Percentiles rank a stretch among this genome's conserved stretches.
Evolutionary conservation across 2,888 invertebrate genomes (phyloP).

Genomic region (Phania funesta): DNA sequence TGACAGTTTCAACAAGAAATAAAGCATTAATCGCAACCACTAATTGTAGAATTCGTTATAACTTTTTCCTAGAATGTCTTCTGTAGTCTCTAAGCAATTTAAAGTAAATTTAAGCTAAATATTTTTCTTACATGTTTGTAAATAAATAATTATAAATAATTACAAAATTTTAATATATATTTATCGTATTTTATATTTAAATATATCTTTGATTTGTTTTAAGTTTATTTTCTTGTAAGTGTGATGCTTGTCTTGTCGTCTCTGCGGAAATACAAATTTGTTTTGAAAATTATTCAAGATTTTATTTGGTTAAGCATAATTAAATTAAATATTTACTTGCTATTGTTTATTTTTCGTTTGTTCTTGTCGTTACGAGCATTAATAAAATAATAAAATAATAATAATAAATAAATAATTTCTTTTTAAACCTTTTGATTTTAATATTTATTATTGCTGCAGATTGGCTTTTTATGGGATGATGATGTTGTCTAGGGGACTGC

Average conservation of each 20-base stretch:
- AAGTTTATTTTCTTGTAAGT: background rate
- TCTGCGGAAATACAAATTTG: background rate
- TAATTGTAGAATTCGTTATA: background rate
- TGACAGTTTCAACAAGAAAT: too few species aligned
- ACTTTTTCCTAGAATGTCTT: background rate
- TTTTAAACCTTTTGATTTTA: constrained; percentile 14
- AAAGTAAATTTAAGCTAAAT: constrained; percentile 21
- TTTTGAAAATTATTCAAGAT: background rate
- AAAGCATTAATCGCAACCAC: too few species aligned
- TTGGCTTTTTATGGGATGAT: constrained; percentile 10
- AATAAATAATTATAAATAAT: constrained; percentile 34
- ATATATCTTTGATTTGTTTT: background rate
- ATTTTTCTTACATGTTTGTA: constrained; percentile 5
- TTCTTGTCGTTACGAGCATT: background rate
- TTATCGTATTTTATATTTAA: background rate
- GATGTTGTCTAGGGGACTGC: constrained; percentile 1
- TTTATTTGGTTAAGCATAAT: constrained; percentile 54
- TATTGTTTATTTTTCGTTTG: background rate
- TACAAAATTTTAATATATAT: constrained; percentile 14
- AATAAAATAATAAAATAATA: background rate
- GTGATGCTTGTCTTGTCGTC: background rate
- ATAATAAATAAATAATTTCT: constrained; percentile 7
- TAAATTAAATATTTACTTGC: constrained; percentile 25
- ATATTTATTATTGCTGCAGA: constrained; percentile 19
- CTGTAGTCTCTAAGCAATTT: constrained; percentile 12